Base-by-base conservation (phyloP, 1,140 invertebrate genomes). In the Ceratosolen fusciceps region DNA sequence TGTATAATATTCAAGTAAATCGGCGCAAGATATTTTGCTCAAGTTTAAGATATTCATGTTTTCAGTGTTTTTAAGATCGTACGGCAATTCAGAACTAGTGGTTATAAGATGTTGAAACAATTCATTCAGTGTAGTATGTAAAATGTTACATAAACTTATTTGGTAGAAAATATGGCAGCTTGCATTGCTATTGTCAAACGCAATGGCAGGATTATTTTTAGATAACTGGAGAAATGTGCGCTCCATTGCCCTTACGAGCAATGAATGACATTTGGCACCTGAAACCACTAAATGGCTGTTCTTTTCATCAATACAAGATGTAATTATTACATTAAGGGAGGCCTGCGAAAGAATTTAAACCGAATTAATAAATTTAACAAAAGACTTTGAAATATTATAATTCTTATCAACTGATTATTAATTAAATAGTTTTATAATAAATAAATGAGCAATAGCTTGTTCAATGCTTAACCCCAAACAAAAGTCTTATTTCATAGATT, bases 221-320 rank as follows among this genome's bases (percentile, higher is more conserved):
- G 34, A 47, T 4, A 52, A n/a, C 39, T 75, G 26, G 21, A 26
- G 21, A 19, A 70, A 80, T 24, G 43, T 68, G 31, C 62, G 71
- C 31, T 80, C 72, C 12, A 68, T 21, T 31, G 78, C 78, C 29
- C 78, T 54, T 16, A 75, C 72, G 58, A 80, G n/a, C 26, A 80
- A 37, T n/a, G 73, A 26, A 39, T 80, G 75, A 67, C 72, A 74
- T 60, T 75, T 80, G 12, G 78, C 78, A 56, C 78, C 65, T 34
- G 52, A 56, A 29, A 43, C 9, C 21, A 67, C 47, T 21, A 70
- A 14, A 16, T 49, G 0, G 39, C 0, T 68, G 0, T 80, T 34
- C 9, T 58, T 19, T 0, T 80, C 37, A 37, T 80, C 78, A 24
- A 80, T 70, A 49, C 72, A 74, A 0, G 58, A 68, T 49, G 78